Base-by-base conservation (phyloP, 1,140 invertebrate species). In the Drosophila yakuba region DNA sequence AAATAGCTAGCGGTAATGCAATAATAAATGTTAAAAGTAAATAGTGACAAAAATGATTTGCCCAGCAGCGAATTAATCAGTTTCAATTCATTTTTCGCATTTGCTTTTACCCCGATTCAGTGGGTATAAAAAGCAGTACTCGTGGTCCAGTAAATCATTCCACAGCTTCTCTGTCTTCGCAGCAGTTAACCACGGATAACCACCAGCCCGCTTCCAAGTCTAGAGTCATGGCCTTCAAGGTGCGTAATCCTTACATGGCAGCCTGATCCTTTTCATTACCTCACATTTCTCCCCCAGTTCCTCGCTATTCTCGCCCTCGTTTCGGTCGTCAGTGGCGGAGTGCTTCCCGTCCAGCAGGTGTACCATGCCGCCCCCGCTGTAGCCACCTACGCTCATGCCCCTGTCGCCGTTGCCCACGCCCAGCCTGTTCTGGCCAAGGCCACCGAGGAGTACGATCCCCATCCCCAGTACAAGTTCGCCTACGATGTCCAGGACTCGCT, bases 401-500 rank as follows among this genome's bases (percentile, higher is more conserved):
- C 79, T 1, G 60, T 83, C 1, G 71, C 78, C 23, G 73, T 89
- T 10, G 80, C 83, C 23, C 83, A 84, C 35, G 85, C 67, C 38
- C 86, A 90, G 38, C 86, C 74, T 0, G 59, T 91, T 11, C 69
- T 89, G 57, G 47, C 89, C 61, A 91, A 90, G 62, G 74, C 71
- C 39, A 64, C 78, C 38, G 77, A 90, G 45, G 82, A 86, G 92
- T 91, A 78, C 62, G 86, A 90, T 51, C 93, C 93, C 59, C 93
- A 93, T 60, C 88, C 93, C 52, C 93, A 93, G 60, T 94, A 93
- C 93, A 91, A 86, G 58, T 94, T 80, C 82, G 92, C 79, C 32
- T 94, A 94, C 60, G 92, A 93, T 74, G 91, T 94, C 8, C 92
- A 94, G 76, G 94, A 94, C 76, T 76, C 93, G 4, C 78, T 93